Conservation (phyloP, 2,113 vertebrate genomes). For the Crotalus helleri region DNA sequence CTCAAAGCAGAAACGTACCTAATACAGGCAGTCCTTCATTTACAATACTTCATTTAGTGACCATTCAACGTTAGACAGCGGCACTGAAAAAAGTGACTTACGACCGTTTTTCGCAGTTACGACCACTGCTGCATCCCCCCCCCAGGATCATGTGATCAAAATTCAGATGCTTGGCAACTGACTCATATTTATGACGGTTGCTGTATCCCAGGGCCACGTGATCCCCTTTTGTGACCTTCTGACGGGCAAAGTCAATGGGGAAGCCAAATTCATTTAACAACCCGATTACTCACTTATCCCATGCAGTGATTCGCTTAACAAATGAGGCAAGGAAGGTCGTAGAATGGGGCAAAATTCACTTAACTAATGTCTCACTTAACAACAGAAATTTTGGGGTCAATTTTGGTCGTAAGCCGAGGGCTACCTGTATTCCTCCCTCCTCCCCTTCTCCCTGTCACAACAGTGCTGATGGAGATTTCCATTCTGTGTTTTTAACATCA, state of each 20-base stretch:
- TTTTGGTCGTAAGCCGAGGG: too few species aligned
- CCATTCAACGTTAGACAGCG: not conserved
- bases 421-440: too few species aligned
- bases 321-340: too few species aligned
- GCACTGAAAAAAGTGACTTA: not conserved
- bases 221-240: not conserved
- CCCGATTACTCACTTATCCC: too few species aligned
- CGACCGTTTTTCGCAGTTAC: not conserved
- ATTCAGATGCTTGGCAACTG: not conserved
- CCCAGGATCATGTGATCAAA: not conserved
- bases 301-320: not conserved
- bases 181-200: not conserved
- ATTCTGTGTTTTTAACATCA: not conserved
- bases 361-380: too few species aligned
- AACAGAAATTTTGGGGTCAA: too few species aligned
- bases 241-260: not conserved
- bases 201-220: not conserved
- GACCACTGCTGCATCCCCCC: not conserved
- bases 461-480: not conserved
- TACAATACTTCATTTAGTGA: not conserved
- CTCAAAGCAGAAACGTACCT: not conserved
- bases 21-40: not conserved
- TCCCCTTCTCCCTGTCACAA: too few species aligned
- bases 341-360: too few species aligned
- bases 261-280: not conserved